These are phyloP conservation scores for Nasonia oneida DNA, from an alignment of 2,888 invertebrate species.

Conservation along the genomic window DNA sequence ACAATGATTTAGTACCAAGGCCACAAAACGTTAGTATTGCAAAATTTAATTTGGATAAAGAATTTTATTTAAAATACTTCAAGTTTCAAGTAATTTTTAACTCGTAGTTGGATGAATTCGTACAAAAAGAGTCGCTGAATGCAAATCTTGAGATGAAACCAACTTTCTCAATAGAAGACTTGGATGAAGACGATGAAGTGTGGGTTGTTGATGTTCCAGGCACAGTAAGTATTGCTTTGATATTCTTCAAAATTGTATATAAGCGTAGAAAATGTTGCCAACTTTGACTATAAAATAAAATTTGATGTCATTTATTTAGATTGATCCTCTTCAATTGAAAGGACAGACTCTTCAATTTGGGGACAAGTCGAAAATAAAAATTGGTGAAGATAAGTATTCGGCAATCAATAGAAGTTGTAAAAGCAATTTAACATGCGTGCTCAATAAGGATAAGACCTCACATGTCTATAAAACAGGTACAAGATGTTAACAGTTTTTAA, in stretches of 20 bases:
- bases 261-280: neutral
- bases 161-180: conserved; percentile 58
- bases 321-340: conserved; percentile 63
- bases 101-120: conserved; percentile 62
- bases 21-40: conserved; percentile 63
- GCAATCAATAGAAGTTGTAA: conserved; percentile 57
- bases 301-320: conserved; percentile 46
- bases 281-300: neutral
- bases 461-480: conserved; percentile 53
- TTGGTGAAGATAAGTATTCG: conserved; percentile 63
- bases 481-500: neutral
- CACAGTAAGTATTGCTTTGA: conserved; percentile 56
- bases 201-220: conserved; percentile 65
- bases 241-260: neutral
- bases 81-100: neutral
- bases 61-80: neutral
- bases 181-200: conserved; percentile 64
- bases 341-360: conserved; percentile 62
- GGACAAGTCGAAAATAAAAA: conserved; percentile 63
- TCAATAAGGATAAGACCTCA: conserved; percentile 44
- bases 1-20: conserved; percentile 53
- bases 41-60: neutral
- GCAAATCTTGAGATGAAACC: conserved; percentile 29
- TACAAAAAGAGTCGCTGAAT: conserved; percentile 49
- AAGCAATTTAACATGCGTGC: conserved; percentile 63